phyloP scores from a whole-genome alignment of 1,140 invertebrate species.

The Bombus superbus region DNA sequence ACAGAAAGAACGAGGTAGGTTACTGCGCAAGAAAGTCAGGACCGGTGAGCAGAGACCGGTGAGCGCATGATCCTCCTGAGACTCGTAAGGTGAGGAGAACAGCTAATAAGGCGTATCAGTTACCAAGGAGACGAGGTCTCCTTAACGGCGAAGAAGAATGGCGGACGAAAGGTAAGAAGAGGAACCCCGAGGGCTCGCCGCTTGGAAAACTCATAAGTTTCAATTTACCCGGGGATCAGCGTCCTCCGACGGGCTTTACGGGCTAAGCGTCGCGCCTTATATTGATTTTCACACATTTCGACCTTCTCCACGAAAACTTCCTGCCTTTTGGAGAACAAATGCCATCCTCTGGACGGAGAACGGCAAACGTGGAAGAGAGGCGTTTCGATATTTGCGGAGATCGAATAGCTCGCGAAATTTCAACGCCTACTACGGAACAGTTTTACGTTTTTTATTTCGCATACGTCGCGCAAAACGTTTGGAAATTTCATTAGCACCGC shows the following conservation, averaged over 20 bases:
- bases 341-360: not conserved
- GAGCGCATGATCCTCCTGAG: conserved; percentile 72
- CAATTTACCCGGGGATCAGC: conserved; percentile 82
- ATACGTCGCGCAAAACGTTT: too few species aligned
- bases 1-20: conserved; percentile 42
- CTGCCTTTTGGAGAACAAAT: not conserved
- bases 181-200: conserved; percentile 50
- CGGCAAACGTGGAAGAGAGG: not conserved
- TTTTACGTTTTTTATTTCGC: too few species aligned
- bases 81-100: conserved; percentile 67
- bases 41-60: conserved; percentile 40
- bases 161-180: conserved; percentile 63
- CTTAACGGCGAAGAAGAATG: conserved; percentile 75
- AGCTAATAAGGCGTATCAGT: conserved; percentile 76
- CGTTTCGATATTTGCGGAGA: not conserved
- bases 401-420: too few species aligned
- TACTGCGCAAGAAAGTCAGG: conserved; percentile 59
- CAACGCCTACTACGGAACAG: too few species aligned
- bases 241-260: conserved; percentile 70
- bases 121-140: conserved; percentile 74
- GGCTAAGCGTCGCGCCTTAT: conserved; percentile 57
- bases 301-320: not conserved
- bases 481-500: too few species aligned
- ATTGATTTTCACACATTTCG: conserved; percentile 71
- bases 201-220: conserved; percentile 82